Evolutionary conservation across 2,888 invertebrate genomes (phyloP).

Genomic region (Heliconius ismenius): DNA sequence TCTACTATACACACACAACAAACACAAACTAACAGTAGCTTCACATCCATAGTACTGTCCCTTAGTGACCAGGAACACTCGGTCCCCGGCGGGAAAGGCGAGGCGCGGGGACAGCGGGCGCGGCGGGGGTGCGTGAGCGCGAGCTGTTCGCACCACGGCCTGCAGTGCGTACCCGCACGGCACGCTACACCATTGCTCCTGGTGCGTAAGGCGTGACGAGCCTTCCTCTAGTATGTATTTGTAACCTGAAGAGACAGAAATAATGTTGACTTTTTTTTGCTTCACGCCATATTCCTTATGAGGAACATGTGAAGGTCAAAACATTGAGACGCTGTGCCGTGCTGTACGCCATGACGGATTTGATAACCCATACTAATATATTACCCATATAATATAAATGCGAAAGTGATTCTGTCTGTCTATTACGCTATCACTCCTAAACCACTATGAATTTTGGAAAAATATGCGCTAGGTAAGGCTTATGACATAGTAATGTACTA

Average conservation of each 20-base stretch:
- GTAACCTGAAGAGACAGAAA: slow-evolving; percentile 54
- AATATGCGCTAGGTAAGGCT: no score
- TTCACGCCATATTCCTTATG: no score
- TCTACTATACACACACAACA: slow-evolving; percentile 42
- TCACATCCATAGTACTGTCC: slow-evolving; percentile 90
- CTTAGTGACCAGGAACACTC: slow-evolving; percentile 88
- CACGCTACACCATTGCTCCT: slow-evolving; percentile 87
- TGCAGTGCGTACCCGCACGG: slow-evolving; percentile 87
- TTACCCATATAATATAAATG: no score
- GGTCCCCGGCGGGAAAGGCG: slow-evolving; percentile 85
- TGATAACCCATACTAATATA: no score
- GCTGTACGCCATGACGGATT: no score
- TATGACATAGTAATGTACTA: no score
- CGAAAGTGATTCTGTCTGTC: no score
- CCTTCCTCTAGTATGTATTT: slow-evolving; percentile 80
- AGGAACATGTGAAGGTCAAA: no score
- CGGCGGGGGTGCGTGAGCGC: slow-evolving; percentile 51
- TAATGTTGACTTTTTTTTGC: no score
- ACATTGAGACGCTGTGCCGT: no score
- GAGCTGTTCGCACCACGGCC: slow-evolving; percentile 73
- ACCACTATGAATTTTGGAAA: no score
- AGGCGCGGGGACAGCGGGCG: slow-evolving; percentile 58
- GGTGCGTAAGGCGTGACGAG: slow-evolving; percentile 80
- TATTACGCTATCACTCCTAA: no score
- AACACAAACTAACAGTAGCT: slow-evolving; percentile 83